Base-by-base conservation (phyloP, 2,113 vertebrate genomes). In the Brachyhypopomus occidentalis region DNA sequence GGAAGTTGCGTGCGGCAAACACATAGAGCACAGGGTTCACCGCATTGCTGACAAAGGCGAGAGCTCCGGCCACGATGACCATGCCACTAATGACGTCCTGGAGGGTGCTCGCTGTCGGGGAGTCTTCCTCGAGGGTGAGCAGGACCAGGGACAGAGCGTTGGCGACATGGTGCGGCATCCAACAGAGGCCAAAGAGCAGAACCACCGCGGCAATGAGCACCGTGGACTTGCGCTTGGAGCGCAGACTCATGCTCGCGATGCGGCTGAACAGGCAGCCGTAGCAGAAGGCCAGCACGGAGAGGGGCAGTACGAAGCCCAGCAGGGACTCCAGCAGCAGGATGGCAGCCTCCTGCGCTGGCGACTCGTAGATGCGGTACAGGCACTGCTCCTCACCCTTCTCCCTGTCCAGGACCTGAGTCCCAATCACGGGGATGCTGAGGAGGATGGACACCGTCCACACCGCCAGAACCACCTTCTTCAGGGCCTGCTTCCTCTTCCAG, bases 1-100 rank as follows among this genome's bases (percentile, higher is more conserved):
- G 89, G 85, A 95, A 94, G 5, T 90, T 88, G 30, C 90, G 92
- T 0, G 94, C 92, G 0, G 92, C 93, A n/a, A 92, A 94, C 75
- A 93, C 90, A 78, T 95, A 95, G 59, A 95, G 89, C 23, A 95
- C 80, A 1, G 94, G 94, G 84, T 95, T 95, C 3, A 90, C 63
- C 0, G 90, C 91, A 88, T 92, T 95, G 83, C 93, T 93, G 74
- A 94, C 88, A 75, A 95, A 95, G 34, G 84, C 91, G 87, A 95
- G 85, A 34, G 93, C 92, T 48, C 92, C 93, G 0, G 93, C 83
- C 0, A 94, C 82, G 12, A 92, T 87, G 16, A 52, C 1, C 86
- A 92, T 92, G 66, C 87, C 88, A 30, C 0, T 5, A 19, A 86
- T 66, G 38, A 66, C 81, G 0, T 48, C 80, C 22, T 92, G 88